Conservation (phyloP, 2,888 invertebrate genomes). For the Hoplodrina blanda region DNA sequence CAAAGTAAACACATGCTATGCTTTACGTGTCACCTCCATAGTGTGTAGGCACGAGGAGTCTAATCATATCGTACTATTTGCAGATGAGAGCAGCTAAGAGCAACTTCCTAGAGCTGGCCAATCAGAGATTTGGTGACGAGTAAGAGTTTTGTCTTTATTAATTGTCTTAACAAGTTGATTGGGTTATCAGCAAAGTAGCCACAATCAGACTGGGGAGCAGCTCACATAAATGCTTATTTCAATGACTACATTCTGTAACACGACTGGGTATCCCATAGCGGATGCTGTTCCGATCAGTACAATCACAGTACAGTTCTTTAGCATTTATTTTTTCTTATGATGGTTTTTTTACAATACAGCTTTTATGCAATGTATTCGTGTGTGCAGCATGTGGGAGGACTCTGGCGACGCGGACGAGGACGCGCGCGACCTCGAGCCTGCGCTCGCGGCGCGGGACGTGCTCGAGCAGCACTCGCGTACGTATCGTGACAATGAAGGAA, state of each 20-base stretch:
- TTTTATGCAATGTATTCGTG: not conserved
- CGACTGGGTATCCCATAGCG: too few relatives aligned
- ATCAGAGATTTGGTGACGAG: slow-evolving; percentile 78
- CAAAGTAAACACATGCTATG: slow-evolving; percentile 41
- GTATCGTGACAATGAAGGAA: slow-evolving; percentile 3
- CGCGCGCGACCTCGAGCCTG: slow-evolving; percentile 6
- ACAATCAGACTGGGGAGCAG: too few relatives aligned
- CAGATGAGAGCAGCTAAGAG: slow-evolving; percentile 69
- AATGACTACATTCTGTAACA: too few relatives aligned
- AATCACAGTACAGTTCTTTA: too few relatives aligned
- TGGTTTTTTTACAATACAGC: too few relatives aligned
- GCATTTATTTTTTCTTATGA: not conserved
- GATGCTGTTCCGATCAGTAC: too few relatives aligned
- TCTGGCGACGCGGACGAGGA: slow-evolving; percentile 62
- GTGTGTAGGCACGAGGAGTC: not conserved
- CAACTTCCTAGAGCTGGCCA: slow-evolving; percentile 77
- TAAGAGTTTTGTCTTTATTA: slow-evolving; percentile 66
- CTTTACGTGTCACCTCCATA: too few relatives aligned
- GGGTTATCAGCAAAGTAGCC: too few relatives aligned
- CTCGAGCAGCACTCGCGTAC: slow-evolving; percentile 56
- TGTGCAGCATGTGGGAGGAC: slow-evolving; percentile 80
- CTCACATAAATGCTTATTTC: too few relatives aligned
- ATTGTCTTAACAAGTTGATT: not conserved
- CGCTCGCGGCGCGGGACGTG: slow-evolving; percentile 1
- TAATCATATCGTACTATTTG: slow-evolving; percentile 25